Evolutionary conservation across 2,888 invertebrate species (phyloP), one percentile per base, ranked within the genome.

Genomic region (Aphodius granarius): DNA sequence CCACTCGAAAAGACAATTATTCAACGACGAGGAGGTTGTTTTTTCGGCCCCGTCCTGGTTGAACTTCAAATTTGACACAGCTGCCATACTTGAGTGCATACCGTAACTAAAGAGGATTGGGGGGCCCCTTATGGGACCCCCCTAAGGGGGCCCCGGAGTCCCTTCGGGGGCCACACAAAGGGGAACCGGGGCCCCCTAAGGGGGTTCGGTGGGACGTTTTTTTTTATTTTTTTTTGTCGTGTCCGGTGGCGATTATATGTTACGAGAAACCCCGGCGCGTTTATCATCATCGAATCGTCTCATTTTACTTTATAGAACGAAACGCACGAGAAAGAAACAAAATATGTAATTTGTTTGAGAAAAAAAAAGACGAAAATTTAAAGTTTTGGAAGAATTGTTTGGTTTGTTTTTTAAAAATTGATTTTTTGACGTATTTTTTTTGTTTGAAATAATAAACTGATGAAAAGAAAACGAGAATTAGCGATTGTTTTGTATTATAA

Each of bases 31-130:
- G 66, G 76, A 85, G 77, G 84, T 87, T 23, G 88, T 88, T 72
- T 91, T 91, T 79, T 87, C 88, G 76, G 91, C 92, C 9, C 91
- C 91, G 0, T 91, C 91, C 2, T 92, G 92, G 92, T 87, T 90
- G 5, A 91, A 92, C 85, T 92, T 92, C 83, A 92, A 91, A 84
- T 92, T 92, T 82, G 91, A 92, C 82, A 88, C 86, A 78, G 88
- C 88, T 76, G 91, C 91, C 16, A 90, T 92, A 76, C 83, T 89
- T 84, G 87, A 88, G 77, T 88, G 88, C 78, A 86, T 88, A 82
- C 85, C 86, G 5, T 87, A 82, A 82, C 43, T 6, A 43, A 43
- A 43, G 43, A 43, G 43, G 43, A 6, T 13, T 43, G 13, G 13
- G 43, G 43, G 43, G 43, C 43, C 43, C 43, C 43, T 9, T 9